A percentile compares a stretch with the other conserved stretches of the same genome.
Evolutionary conservation across 23 tunicate species (phyloP).

Genomic region (Aplidium turbinatum): DNA sequence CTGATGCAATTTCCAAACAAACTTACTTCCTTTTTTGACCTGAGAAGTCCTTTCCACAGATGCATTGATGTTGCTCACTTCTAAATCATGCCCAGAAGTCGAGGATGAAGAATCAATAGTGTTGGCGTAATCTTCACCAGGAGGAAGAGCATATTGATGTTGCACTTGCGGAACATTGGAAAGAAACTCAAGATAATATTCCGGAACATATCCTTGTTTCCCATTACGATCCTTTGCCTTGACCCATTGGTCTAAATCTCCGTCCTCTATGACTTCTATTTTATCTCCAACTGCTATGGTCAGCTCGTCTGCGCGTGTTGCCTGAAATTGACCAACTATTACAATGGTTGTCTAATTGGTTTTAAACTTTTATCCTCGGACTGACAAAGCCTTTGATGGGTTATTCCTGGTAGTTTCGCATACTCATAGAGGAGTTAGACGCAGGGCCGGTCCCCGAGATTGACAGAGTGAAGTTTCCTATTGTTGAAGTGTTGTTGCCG

Average conservation of each 20-base stretch:
- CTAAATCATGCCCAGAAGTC: constrained; percentile 59
- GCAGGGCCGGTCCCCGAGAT: too few relatives aligned
- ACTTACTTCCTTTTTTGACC: too few relatives aligned
- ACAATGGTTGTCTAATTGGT: too few relatives aligned
- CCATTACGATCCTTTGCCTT: constrained; percentile 60
- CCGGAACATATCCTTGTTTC: constrained; percentile 77
- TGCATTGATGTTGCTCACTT: constrained; percentile 42
- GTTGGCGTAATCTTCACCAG: constrained; percentile 29
- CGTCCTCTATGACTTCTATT: constrained; percentile 91
- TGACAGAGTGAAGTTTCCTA: too few relatives aligned
- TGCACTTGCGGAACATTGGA: constrained; percentile 28
- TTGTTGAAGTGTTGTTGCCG: too few relatives aligned
- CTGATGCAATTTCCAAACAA: too few relatives aligned
- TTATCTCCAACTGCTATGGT: constrained; percentile 74
- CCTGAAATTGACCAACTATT: constrained; percentile 49
- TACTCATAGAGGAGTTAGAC: too few relatives aligned
- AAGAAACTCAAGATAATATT: constrained; percentile 72
- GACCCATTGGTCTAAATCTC: constrained; percentile 93
- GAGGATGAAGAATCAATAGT: constrained; percentile 35
- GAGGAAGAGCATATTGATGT: constrained; percentile 47
- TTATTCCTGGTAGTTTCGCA: too few relatives aligned
- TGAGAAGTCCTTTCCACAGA: too few relatives aligned
- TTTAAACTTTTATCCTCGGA: too few relatives aligned
- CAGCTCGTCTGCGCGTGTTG: constrained; percentile 82
- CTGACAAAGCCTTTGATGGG: too few relatives aligned